phyloP scores from a whole-genome alignment of 2,113 vertebrate species.

The Tautogolabrus adspersus region DNA sequence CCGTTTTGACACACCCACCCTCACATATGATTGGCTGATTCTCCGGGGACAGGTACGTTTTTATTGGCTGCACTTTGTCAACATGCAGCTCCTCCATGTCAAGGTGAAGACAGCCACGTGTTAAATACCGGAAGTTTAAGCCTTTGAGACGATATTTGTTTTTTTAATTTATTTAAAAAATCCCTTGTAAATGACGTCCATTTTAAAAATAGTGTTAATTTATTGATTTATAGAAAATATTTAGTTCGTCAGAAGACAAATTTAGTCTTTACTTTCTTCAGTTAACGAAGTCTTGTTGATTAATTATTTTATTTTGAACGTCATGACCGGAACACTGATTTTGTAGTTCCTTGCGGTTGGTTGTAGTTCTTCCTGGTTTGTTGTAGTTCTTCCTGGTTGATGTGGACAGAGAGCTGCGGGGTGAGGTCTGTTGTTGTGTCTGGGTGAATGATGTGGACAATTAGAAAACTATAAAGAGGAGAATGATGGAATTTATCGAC shows the following conservation, averaged over 20 bases:
- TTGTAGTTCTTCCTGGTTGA: slow-evolving; percentile 60
- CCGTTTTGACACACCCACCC: slow-evolving; percentile 27
- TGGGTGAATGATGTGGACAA: slow-evolving; percentile 17
- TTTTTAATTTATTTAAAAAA: not conserved
- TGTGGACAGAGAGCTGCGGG: slow-evolving; percentile 49
- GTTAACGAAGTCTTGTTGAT: not conserved
- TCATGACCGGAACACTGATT: not conserved
- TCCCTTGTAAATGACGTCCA: no score
- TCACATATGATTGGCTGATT: slow-evolving; percentile 51
- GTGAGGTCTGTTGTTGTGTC: slow-evolving; percentile 65
- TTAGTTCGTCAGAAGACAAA: not conserved
- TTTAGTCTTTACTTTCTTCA: fast-evolving
- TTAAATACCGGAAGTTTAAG: not conserved
- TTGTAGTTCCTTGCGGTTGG: not conserved
- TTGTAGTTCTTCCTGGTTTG: fast-evolving
- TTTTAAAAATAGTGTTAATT: not conserved
- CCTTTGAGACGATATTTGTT: fast-evolving
- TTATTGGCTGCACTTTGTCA: slow-evolving; percentile 75
- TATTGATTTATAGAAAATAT: not conserved
- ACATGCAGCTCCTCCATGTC: slow-evolving; percentile 27
- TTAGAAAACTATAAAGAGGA: not conserved
- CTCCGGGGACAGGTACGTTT: not conserved
- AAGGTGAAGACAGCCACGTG: not conserved
- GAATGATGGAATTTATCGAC: fast-evolving
- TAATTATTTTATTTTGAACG: slow-evolving; percentile 37